Percentiles rank a stretch among this genome's conserved stretches.
Conservation (phyloP, 2,113 vertebrate species). For the Diadophis punctatus region DNA sequence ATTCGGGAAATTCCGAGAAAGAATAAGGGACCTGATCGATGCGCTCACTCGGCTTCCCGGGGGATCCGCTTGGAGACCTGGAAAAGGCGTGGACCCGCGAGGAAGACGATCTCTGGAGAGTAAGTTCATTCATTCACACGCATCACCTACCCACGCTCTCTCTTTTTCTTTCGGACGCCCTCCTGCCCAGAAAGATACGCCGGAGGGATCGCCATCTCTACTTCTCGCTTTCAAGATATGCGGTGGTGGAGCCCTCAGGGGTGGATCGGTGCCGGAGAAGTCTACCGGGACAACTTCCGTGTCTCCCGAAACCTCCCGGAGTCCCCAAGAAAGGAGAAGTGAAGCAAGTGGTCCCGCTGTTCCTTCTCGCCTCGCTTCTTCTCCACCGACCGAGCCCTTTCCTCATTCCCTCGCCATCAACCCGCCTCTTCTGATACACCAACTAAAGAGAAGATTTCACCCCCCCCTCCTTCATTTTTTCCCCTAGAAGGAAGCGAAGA, state of each 20-base stretch:
- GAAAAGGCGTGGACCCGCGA: constrained; percentile 15
- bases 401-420: not conserved
- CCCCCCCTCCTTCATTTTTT: not conserved
- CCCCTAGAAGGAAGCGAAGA: not conserved
- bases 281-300: constrained; percentile 51
- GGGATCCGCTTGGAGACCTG: not conserved
- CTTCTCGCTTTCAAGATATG: constrained; percentile 72
- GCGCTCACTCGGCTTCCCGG: not conserved
- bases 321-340: constrained; percentile 55
- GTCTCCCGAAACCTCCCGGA: constrained; percentile 57
- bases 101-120: constrained; percentile 36
- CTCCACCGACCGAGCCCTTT: too few relatives aligned
- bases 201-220: constrained; percentile 47
- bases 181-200: constrained; percentile 8
- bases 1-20: not conserved
- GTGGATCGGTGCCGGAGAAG: constrained; percentile 50
- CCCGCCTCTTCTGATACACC: not conserved
- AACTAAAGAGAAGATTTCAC: not conserved
- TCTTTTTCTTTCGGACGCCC: not conserved
- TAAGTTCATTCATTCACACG: not conserved
- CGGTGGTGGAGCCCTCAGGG: constrained; percentile 64
- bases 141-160: not conserved
- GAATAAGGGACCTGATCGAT: not conserved
- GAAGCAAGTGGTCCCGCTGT: constrained; percentile 45
- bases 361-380: not conserved